Evolutionary conservation across 2,113 vertebrate genomes (phyloP), one percentile per base, ranked within the genome.

Genomic region (Lasiurus cinereus): DNA sequence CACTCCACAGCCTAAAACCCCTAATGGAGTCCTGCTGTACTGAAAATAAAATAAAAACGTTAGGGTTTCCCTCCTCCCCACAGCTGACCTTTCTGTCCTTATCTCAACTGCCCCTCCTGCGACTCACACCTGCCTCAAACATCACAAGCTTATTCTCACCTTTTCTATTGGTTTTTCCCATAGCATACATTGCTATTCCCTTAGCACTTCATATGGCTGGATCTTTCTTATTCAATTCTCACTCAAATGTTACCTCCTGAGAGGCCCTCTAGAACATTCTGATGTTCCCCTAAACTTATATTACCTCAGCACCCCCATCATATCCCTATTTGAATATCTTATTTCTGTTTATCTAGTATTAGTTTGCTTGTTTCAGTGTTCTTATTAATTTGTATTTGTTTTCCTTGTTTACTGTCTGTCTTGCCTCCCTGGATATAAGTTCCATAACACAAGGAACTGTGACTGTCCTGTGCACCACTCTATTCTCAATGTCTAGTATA

Each of bases 261-360:
- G 83, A 83, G 87, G 74, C 36, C 74, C 89, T 93, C 39, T 31
- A 82, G 67, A 95, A 93, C 9, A 31, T 87, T 83, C 83, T 59
- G n/a, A 56, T 62, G 66, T 29, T 87, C n/a, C 54, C 13, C 21
- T 8, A 80, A 27, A 50, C 74, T 76, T 87, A 43, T 70, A 31
- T 70, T 43, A 77, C 3, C 72, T n/a, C 54, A 54, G 50, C 12
- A 54, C 29, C 21, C 21, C 73, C n/a, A 59, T 27, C 59, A 62
- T 62, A 62, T 66, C 29, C 22, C 8, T 69, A 91, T 66, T 48
- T 80, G 67, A 95, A 90, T 52, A 66, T 24, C 86, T 91, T 82
- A 15, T 15, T 96, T 89, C 59, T 78, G 36, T 90, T 67, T 56
- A 91, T 33, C n/a, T 69, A 54, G 52, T 59, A 43, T 80, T 27